Evolutionary conservation across 2,888 invertebrate genomes (phyloP), one percentile per base, ranked within the genome.

Genomic region (Empis stercorea): DNA sequence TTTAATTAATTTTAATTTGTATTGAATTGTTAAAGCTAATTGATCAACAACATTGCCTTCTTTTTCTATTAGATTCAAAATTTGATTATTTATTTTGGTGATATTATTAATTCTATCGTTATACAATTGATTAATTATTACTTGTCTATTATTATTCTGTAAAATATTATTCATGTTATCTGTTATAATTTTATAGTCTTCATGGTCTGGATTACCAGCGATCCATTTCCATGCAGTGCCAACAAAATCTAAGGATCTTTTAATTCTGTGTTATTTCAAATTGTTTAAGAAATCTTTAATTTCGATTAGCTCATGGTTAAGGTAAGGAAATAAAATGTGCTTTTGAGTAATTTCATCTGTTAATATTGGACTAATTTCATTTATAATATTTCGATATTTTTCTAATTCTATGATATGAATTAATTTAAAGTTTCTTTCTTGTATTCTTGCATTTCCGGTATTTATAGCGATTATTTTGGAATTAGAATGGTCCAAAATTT

Each of bases 1-100:
- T 30, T 51, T 49, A 30, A 51, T 47, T 42, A 52, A 43, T 43
- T 50, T 37, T 42, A 51, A 34, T 44, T 51, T 51, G 37, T 50
- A 47, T 45, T 49, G 48, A 13, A 50, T 36, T 43, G 42, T 44
- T n/a, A 43, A 38, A 16, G 43, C 45, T 44, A 47, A 13, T 41
- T 48, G 38, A 11, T 47, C 36, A 13, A 41, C 40, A 20, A 48
- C 36, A 16, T 45, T 42, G 23, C 47, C 41, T 13, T 48, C 37
- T 27, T 44, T 44, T 46, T 43, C 30, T 34, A 47, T 36, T 17
- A 14, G 7, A 34, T 46, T 51, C 30, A 44, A n/a, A 30, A 51
- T 51, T 15, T 44, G 20, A 43, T 48, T 48, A 16, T 47, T 45
- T 15, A 48, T 36, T 45, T 51, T 50, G 2, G 46, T 45, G 39